Evolutionary conservation across 2,113 vertebrate species (phyloP), one percentile per base, ranked within the genome.

Genomic region (Oryzias woworae): DNA sequence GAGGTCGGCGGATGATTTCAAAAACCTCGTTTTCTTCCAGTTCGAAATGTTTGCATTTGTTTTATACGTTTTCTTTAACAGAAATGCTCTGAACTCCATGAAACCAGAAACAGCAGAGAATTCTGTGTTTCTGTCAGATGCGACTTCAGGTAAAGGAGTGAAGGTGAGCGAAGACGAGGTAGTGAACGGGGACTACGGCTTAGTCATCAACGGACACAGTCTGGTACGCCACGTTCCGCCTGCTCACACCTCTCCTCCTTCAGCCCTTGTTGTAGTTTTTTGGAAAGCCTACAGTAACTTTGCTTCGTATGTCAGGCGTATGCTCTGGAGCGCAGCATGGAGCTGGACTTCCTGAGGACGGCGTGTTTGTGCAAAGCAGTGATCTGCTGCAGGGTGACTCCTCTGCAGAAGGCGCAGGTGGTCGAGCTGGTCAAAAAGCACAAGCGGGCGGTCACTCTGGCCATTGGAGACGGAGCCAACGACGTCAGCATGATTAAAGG

Each of bases 401-500:
- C 96, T 0, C 93, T 98, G 59, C 97, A 99, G 92, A 98, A 99
- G 71, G 96, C 97, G 58, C 96, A 97, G 88, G 94, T 98, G 86
- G 96, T 98, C 23, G 91, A 97, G 78, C 88, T 99, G 82, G 94
- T 99, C 75, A 99, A 96, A 91, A 96, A 90, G 72, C 93, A 96
- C 90, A 98, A 96, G 89, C 87, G 87, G 59, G 94, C 88, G 0
- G 93, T 97, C 62, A 99, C 97, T 0, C 84, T 99, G 85, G 97
- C 97, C 6, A 98, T 98, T 0, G 97, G 97, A 15, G 96, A 98
- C 0, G 96, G 97, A 0, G 95, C 97, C 83, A 98, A 98, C 0
- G 96, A 98, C 0, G 94, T 99, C 75, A 94, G 94, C 92, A 99
- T 98, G 97, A 98, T 98, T 84, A 98, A 96, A 93, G 94, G 97